Conservation (phyloP, 1,140 invertebrate genomes). For the Pentalonia nigronervosa region DNA sequence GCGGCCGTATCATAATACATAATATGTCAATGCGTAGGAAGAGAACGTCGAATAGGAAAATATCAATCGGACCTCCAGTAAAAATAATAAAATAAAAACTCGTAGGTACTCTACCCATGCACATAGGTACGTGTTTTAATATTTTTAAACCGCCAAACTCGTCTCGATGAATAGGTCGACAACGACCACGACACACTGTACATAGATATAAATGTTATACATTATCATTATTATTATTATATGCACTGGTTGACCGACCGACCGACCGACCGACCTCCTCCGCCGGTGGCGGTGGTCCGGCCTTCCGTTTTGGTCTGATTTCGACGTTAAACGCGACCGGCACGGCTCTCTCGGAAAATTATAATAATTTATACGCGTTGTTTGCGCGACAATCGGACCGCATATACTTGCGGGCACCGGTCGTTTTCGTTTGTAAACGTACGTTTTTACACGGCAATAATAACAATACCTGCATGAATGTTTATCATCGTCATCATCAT, state of each 20-base stretch:
- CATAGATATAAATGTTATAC: not conserved
- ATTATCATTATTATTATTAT: not conserved
- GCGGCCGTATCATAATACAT: not conserved
- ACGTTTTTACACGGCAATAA: not conserved
- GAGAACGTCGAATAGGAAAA: not conserved
- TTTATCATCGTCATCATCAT: not conserved
- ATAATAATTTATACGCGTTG: conserved; percentile 21
- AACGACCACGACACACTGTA: not conserved
- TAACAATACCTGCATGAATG: not conserved
- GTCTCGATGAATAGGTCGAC: not conserved
- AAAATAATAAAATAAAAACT: not conserved
- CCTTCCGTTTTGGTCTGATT: conserved; percentile 48
- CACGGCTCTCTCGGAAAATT: not conserved
- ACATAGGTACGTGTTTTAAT: not conserved
- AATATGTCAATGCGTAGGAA: not conserved
- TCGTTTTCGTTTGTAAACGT: not conserved
- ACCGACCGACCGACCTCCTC: conserved; percentile 33
- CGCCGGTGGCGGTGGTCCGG: not conserved
- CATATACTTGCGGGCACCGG: not conserved
- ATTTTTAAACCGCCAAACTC: not conserved
- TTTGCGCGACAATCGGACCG: conserved; percentile 20
- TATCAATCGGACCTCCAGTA: not conserved
- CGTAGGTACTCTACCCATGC: not conserved
- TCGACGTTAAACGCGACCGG: conserved; percentile 26
- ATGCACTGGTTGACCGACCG: conserved; percentile 1